These are phyloP conservation scores for Gallinago solitaria DNA, from an alignment of 2,797 vertebrate genomes.

Conservation along the genomic window DNA sequence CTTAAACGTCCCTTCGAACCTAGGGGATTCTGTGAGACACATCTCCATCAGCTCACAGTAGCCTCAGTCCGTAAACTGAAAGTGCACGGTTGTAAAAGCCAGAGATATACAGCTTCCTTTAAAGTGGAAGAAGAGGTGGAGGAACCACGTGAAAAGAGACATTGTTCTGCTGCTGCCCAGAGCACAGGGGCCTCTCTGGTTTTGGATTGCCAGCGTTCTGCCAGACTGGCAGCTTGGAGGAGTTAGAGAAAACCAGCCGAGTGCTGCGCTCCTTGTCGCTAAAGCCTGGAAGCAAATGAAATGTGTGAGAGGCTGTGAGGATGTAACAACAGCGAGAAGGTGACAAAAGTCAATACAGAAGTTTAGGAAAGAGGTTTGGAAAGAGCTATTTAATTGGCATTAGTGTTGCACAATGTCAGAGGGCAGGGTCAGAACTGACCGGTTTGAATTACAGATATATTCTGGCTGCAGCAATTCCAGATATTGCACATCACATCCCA, in stretches of 20 bases:
- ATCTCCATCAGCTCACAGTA: neutral
- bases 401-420: neutral
- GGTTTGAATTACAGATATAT: neutral
- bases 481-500: neutral
- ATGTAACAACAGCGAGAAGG: fast-evolving
- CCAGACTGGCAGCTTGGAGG: neutral
- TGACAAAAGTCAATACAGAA: neutral
- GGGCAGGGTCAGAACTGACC: neutral
- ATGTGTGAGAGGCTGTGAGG: neutral
- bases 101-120: neutral
- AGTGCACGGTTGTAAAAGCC: neutral
- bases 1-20: too few relatives aligned
- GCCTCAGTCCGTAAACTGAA: fast-evolving
- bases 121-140: neutral
- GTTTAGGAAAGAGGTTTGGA: neutral
- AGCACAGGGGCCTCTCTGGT: neutral
- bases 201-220: neutral
- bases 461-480: neutral
- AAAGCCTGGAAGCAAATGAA: neutral
- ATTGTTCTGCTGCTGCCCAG: neutral
- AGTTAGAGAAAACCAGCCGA: neutral
- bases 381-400: neutral
- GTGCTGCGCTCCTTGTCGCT: neutral
- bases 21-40: neutral
- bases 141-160: neutral